A percentile compares a stretch with the other conserved stretches of the same genome.
These are phyloP conservation scores for Uloborus diversus DNA, from an alignment of 1,140 invertebrate species.

Conservation along the genomic window DNA sequence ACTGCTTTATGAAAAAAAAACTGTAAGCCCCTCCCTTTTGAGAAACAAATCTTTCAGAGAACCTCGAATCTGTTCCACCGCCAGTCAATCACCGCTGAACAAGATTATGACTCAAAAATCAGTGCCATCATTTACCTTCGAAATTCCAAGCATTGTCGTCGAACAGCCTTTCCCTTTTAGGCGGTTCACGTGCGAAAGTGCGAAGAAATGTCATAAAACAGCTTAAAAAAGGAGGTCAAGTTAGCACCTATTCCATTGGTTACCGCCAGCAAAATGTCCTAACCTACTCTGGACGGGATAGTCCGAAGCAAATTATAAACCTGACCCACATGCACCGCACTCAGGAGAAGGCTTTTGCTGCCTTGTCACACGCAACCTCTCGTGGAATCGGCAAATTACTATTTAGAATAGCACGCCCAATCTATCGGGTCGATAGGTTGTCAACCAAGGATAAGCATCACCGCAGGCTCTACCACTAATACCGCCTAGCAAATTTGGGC, in stretches of 20 bases:
- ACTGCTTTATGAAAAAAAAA: no score
- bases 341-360: not conserved
- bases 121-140: no score
- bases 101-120: no score
- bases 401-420: conserved; percentile 12
- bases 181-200: not conserved
- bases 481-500: no score
- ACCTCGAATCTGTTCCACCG: no score
- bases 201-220: not conserved
- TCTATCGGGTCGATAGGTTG: conserved; percentile 29
- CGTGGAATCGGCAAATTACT: conserved; percentile 23
- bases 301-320: conserved; percentile 34
- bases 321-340: conserved; percentile 35
- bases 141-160: no score
- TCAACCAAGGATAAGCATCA: conserved; percentile 28
- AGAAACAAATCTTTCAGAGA: no score
- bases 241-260: conserved; percentile 19
- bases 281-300: conserved; percentile 13
- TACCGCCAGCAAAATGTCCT: conserved; percentile 17
- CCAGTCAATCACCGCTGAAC: no score
- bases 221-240: conserved; percentile 20
- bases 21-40: no score
- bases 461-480: not conserved
- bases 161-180: not conserved
- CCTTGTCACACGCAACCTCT: conserved; percentile 19